Conservation (phyloP, 2,888 invertebrate genomes). For the Drosophila colorata region DNA sequence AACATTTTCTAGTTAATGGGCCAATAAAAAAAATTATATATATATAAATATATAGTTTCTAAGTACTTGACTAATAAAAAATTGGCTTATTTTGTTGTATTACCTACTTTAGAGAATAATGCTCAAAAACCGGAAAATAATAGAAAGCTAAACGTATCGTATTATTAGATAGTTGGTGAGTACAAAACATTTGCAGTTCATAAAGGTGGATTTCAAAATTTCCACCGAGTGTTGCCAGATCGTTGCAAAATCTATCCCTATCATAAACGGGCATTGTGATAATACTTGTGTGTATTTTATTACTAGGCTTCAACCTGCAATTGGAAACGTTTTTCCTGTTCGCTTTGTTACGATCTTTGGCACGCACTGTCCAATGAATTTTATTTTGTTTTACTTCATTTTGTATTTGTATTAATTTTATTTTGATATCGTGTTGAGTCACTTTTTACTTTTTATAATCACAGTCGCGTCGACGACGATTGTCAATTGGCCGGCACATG, state of each 20-base stretch:
- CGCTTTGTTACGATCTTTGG: slow-evolving; percentile 78
- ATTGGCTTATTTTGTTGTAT: not conserved
- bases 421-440: slow-evolving; percentile 66
- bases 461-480: slow-evolving; percentile 2
- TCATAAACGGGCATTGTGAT: slow-evolving; percentile 5
- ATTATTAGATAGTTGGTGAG: not conserved
- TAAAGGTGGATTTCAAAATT: not conserved
- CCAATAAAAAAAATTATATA: slow-evolving; percentile 9
- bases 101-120: not conserved
- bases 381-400: slow-evolving; percentile 5
- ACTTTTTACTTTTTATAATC: slow-evolving; percentile 39
- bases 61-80: slow-evolving; percentile 3
- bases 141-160: not conserved
- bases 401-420: slow-evolving; percentile 3
- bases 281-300: slow-evolving; percentile 20
- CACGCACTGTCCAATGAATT: slow-evolving; percentile 64
- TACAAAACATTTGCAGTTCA: slow-evolving; percentile 4
- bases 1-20: slow-evolving; percentile 20
- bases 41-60: not conserved
- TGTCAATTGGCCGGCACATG: slow-evolving; percentile 26
- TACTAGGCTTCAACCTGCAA: slow-evolving; percentile 45
- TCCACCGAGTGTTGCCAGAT: slow-evolving; percentile 1
- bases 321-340: slow-evolving; percentile 38
- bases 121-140: not conserved
- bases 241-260: not conserved